These are phyloP conservation scores for Pollachius pollachius DNA, from an alignment of 2,113 vertebrate genomes.

Conservation along the genomic window DNA sequence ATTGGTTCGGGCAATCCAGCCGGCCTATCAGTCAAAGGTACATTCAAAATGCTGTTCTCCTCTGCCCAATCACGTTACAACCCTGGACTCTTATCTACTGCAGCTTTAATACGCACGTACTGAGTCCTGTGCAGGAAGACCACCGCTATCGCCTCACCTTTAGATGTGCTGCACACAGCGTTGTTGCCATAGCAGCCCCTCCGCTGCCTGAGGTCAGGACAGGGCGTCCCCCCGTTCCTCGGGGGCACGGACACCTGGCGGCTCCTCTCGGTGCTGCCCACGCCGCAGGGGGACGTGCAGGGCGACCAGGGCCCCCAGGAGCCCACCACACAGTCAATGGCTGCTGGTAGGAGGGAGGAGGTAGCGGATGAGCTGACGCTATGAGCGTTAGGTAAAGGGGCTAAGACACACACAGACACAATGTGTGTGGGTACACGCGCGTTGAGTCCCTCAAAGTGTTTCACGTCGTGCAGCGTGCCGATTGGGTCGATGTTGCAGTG, in stretches of 20 bases:
- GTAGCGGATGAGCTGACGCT: conserved; percentile 13
- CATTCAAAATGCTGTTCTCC: too few species aligned
- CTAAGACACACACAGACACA: too few species aligned
- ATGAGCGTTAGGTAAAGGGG: not conserved
- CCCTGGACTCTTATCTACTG: too few species aligned
- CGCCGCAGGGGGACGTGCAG: conserved; percentile 79
- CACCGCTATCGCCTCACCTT: conserved; percentile 63
- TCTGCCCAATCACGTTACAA: too few species aligned
- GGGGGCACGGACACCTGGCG: conserved; percentile 80
- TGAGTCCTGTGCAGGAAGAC: too few species aligned
- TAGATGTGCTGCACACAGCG: conserved; percentile 63
- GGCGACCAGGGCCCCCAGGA: conserved; percentile 82
- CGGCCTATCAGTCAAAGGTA: too few species aligned
- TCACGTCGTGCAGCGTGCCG: too few species aligned
- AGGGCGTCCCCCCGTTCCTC: conserved; percentile 79
- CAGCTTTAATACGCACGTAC: too few species aligned
- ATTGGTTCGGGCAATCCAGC: too few species aligned
- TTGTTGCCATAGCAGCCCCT: conserved; percentile 82
- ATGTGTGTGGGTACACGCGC: too few species aligned
- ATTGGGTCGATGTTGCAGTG: too few species aligned
- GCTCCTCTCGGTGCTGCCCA: conserved; percentile 78
- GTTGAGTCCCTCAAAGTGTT: too few species aligned
- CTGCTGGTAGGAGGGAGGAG: conserved; percentile 61
- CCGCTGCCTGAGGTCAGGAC: conserved; percentile 83
- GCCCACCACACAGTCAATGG: conserved; percentile 78